phyloP scores from a whole-genome alignment of 2,888 invertebrate genomes.

The Spodoptera picta region DNA sequence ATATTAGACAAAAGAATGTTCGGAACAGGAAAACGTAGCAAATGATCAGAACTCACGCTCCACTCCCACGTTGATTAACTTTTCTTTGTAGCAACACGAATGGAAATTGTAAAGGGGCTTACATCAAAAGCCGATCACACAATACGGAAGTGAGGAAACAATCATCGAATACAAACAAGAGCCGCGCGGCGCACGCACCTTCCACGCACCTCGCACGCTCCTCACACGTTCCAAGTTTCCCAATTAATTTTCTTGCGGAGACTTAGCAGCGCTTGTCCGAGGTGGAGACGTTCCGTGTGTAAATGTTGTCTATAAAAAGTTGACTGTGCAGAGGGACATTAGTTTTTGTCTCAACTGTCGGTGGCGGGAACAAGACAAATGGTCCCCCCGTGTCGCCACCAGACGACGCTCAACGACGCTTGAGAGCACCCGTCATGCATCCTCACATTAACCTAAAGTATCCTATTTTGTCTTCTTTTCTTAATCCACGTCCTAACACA shows the following conservation, averaged over 20 bases:
- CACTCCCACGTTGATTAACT: constrained; percentile 52
- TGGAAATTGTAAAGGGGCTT: constrained; percentile 52
- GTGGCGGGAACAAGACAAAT: constrained; percentile 61
- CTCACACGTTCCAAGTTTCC: constrained; percentile 52
- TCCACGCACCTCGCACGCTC: constrained; percentile 31
- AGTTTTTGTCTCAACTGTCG: constrained; percentile 58
- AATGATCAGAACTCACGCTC: constrained; percentile 54
- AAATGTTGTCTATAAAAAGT: constrained; percentile 57
- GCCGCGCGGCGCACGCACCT: constrained; percentile 38
- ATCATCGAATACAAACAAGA: constrained; percentile 55
- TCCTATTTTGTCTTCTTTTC: not conserved
- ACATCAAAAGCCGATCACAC: constrained; percentile 58
- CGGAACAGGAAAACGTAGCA: constrained; percentile 49
- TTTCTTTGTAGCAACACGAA: constrained; percentile 58
- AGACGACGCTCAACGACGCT: constrained; percentile 50
- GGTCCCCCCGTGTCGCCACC: constrained; percentile 60
- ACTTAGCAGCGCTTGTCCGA: constrained; percentile 25
- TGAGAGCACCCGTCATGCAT: constrained; percentile 27
- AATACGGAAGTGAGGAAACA: constrained; percentile 58
- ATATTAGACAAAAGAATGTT: constrained; percentile 43
- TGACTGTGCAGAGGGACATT: constrained; percentile 58
- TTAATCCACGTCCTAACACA: not conserved
- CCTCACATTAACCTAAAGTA: constrained; percentile 14
- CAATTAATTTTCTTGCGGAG: constrained; percentile 58
- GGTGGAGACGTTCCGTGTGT: constrained; percentile 46